Evolutionary conservation across 2,113 vertebrate species (phyloP).

Genomic region (Clinocottus analis): DNA sequence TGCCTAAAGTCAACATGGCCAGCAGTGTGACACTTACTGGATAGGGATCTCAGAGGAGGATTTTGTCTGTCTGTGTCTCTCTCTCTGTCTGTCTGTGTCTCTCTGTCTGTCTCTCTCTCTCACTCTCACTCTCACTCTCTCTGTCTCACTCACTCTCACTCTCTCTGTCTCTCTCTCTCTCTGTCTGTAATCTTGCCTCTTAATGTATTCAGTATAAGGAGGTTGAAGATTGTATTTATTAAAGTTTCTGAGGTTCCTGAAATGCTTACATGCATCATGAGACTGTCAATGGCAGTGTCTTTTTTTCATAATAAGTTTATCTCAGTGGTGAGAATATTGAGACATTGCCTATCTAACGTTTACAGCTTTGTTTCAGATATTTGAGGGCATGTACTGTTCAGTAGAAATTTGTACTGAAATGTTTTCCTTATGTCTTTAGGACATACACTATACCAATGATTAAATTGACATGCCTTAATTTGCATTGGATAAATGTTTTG

Average conservation of each 20-base stretch:
- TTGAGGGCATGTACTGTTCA: conserved; percentile 33
- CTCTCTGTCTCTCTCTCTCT: conserved; percentile 24
- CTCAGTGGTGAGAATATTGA: conserved; percentile 21
- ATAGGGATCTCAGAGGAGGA: conserved; percentile 30
- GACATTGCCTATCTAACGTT: conserved; percentile 46
- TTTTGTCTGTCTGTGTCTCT: conserved; percentile 3
- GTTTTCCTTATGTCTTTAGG: conserved; percentile 40
- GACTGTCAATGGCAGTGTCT: conserved; percentile 28
- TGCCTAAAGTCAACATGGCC: conserved; percentile 40
- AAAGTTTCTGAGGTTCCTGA: conserved; percentile 45
- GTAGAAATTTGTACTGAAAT: conserved; percentile 26
- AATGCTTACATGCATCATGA: conserved; percentile 41
- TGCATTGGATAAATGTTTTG: conserved; percentile 52
- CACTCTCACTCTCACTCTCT: conserved; percentile 42
- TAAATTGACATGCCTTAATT: conserved; percentile 69
- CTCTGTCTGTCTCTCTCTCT: conserved; percentile 50
- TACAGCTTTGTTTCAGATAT: conserved; percentile 50
- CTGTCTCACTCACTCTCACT: no score
- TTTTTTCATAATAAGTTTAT: conserved; percentile 49
- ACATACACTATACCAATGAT: conserved; percentile 66
- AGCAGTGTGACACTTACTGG: conserved; percentile 47
- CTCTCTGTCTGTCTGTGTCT: not conserved
- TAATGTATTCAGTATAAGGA: conserved; percentile 27
- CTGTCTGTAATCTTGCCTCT: conserved; percentile 52
- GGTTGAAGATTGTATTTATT: conserved; percentile 71